Evolutionary conservation across 2,888 invertebrate genomes (phyloP), one percentile per base, ranked within the genome.

Genomic region (Agrenia bidenticulata): DNA sequence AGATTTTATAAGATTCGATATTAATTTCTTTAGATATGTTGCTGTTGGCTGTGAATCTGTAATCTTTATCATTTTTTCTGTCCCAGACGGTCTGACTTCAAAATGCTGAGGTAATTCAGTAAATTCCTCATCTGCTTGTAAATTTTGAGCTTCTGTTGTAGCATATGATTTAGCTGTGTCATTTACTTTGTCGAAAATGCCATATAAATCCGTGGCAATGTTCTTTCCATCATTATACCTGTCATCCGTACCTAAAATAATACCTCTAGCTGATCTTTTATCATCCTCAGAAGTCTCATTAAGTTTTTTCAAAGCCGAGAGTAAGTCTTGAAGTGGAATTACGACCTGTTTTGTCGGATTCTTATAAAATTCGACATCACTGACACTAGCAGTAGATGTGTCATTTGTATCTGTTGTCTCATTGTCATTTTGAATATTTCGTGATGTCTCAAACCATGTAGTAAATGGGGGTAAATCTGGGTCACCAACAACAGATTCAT

Each of bases 21-120:
- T 73, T 23, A 76, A 68, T 60, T 73, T 73, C 61, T 74, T 76
- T 55, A 76, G 70, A 63, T 74, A 72, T 39, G 64, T 63, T n/a
- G 73, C 76, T 62, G 73, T 72, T 70, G 73, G 73, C 42, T 74
- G 73, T 39, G 76, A 74, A 66, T 76, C 76, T 58, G 70, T 59
- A 41, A 69, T 64, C 61, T 73, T 74, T 70, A 74, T 72, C 41
- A 72, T 62, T 50, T 64, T 50, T 61, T 61, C 58, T 17, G 32
- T 58, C 42, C 39, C 54, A 41, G n/a, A n/a, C n/a, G n/a, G n/a
- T n/a, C n/a, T n/a, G n/a, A n/a, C n/a, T 37, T 54, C 41, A 66
- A 66, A 66, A 49, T 63, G 63, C 63, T 63, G 7, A 15, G 39
- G 15, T 39, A 63, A 67, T 63, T 60, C 63, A 42, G 63, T 59